Conservation (phyloP, 2,113 vertebrate genomes). For the Panthera tigris region DNA sequence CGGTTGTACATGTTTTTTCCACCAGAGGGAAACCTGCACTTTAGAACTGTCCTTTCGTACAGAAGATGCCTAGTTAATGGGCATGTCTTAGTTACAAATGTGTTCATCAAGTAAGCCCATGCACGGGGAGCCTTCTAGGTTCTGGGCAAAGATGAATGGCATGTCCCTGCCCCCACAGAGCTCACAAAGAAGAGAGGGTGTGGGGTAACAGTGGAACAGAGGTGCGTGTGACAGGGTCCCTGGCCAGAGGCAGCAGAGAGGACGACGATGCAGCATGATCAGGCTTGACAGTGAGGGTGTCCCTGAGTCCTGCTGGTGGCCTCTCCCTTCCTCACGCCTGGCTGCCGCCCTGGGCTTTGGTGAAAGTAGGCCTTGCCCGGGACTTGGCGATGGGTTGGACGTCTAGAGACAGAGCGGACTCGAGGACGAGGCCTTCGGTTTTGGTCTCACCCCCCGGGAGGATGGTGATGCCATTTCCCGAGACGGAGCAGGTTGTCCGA, state of each 20-base stretch:
- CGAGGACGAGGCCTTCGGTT: background rate
- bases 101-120: background rate
- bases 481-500: background rate
- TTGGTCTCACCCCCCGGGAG: background rate
- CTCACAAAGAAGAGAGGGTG: background rate
- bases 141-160: background rate
- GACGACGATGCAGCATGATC: rapidly evolving
- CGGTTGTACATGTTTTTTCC: background rate
- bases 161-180: background rate
- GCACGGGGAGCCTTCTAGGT: background rate
- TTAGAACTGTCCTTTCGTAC: background rate
- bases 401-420: background rate
- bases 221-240: background rate
- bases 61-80: background rate
- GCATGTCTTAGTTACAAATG: background rate
- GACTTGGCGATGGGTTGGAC: background rate
- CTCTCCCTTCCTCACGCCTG: background rate
- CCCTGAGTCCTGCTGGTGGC: rapidly evolving
- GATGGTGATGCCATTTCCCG: background rate
- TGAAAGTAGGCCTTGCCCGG: background rate
- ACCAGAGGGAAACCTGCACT: background rate
- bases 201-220: background rate
- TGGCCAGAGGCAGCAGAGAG: background rate
- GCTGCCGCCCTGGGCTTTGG: background rate
- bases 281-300: background rate